Percentiles rank a stretch among this genome's conserved stretches.
phyloP scores from a whole-genome alignment of 2,113 vertebrate genomes.

The Oxyruncus cristatus region DNA sequence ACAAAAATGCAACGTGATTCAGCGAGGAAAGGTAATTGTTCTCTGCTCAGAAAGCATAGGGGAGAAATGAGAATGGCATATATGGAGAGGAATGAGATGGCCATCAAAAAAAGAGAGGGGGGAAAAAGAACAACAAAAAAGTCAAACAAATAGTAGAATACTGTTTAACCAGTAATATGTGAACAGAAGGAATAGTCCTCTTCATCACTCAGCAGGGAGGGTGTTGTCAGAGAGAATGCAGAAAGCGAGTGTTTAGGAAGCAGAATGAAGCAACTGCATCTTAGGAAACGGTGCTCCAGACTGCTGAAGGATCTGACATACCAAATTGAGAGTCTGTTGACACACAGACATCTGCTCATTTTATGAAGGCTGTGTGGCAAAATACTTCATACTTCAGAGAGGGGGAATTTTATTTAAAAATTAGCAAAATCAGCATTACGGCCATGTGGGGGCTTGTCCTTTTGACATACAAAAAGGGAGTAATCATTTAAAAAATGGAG shows the following conservation, averaged over 20 bases:
- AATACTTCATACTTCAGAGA: neutral
- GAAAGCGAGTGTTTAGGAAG: accelerated
- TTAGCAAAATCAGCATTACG: neutral
- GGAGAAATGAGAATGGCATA: neutral
- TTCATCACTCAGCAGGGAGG: neutral
- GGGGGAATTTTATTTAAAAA: neutral
- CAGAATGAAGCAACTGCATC: neutral
- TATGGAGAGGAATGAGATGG: neutral
- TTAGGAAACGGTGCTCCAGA: neutral
- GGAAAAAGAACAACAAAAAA: neutral
- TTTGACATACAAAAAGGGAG: neutral
- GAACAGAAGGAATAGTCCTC: neutral
- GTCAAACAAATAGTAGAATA: neutral
- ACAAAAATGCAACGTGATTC: neutral
- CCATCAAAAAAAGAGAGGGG: neutral
- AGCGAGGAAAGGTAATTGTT: neutral
- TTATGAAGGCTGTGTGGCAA: neutral
- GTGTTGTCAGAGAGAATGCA: neutral
- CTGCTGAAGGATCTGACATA: neutral
- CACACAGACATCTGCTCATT: neutral
- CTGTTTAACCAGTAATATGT: neutral
- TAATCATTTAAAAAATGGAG: neutral
- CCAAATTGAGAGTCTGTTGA: neutral
- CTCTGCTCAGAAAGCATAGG: neutral
- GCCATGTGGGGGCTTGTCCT: neutral